These are phyloP conservation scores for Lagodon rhomboides DNA, from an alignment of 2,797 vertebrate species.

Conservation along the genomic window DNA sequence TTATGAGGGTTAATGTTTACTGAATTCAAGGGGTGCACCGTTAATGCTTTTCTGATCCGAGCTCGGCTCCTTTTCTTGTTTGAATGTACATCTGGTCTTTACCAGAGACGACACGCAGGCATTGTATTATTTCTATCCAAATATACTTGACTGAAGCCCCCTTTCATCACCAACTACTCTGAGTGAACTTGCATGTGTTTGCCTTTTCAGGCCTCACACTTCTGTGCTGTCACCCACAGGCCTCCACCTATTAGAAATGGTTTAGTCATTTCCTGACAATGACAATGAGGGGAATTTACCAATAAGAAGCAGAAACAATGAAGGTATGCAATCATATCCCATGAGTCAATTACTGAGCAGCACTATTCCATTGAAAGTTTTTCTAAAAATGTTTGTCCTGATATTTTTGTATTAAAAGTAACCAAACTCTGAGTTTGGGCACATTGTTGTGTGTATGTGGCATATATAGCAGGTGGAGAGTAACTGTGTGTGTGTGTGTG, in stretches of 20 bases:
- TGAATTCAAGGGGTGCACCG: slow-evolving; percentile 82
- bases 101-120: slow-evolving; percentile 77
- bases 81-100: slow-evolving; percentile 88
- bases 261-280: slow-evolving; percentile 80
- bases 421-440: slow-evolving; percentile 80
- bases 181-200: slow-evolving; percentile 74
- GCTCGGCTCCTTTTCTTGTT: slow-evolving; percentile 80
- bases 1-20: slow-evolving; percentile 78
- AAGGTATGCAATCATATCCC: slow-evolving; percentile 83
- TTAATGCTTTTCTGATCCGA: slow-evolving; percentile 80
- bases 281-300: slow-evolving; percentile 63
- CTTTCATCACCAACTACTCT: slow-evolving; percentile 49
- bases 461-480: slow-evolving; percentile 83
- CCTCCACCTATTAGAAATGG: slow-evolving; percentile 61
- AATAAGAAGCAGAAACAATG: slow-evolving; percentile 69
- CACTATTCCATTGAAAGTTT: slow-evolving; percentile 89
- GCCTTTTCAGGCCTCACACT: slow-evolving; percentile 82
- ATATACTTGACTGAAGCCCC: slow-evolving; percentile 75
- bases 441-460: slow-evolving; percentile 77
- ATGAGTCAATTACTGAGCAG: slow-evolving; percentile 84
- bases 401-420: slow-evolving; percentile 85
- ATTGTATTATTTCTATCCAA: slow-evolving; percentile 77
- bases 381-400: slow-evolving; percentile 85
- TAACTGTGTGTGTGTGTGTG: slow-evolving; percentile 81
- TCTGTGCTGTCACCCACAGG: slow-evolving; percentile 83